Base-by-base conservation (phyloP, 2,888 invertebrate species). In the Myathropa florea region DNA sequence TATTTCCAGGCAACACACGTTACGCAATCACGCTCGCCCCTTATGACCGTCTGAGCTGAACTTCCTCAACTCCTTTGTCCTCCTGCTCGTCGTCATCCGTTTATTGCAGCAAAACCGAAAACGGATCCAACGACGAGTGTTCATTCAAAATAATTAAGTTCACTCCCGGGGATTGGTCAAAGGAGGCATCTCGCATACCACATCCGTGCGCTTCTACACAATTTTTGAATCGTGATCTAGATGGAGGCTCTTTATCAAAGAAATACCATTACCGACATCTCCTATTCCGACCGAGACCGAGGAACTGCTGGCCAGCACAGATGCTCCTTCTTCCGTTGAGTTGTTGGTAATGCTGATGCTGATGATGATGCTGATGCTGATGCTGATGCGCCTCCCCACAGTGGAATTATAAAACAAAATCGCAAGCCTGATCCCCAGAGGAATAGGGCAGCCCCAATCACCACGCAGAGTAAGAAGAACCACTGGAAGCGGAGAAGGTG, bases 81-180 rank as follows among this genome's bases (percentile, higher is more conserved):
- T 6, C 30, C 23, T 18, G 21, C 39, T 18, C 12, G 4, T 14
- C 39, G 2, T 7, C 33, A 26, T 55, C 12, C 55, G 18, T 18
- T 18, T 18, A 46, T 46, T 46, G 9, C 14, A 10, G 10, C 28
- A 1, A 28, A 26, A 26, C 28, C 28, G 4, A 67, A 18, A 33
- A 30, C 24, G 7, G 10, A 23, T 65, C n/a, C 46, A 24, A 46
- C 33, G 24, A n/a, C 24, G 14, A 64, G 36, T 53, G 65, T 61
- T 82, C 82, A 71, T 68, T 72, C 72, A 63, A 83, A 78, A 83
- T 72, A 72, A 83, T 63, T 72, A 78, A 72, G 55, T 83, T 63
- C 53, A 72, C 67, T 83, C 57, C 39, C 55, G 57, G 39, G 36
- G 14, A 81, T 81, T 63, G 55, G 28, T 9, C 36, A 53, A 18